Base-by-base conservation (phyloP, 1,140 invertebrate genomes). In the Eubasilissa regina region DNA sequence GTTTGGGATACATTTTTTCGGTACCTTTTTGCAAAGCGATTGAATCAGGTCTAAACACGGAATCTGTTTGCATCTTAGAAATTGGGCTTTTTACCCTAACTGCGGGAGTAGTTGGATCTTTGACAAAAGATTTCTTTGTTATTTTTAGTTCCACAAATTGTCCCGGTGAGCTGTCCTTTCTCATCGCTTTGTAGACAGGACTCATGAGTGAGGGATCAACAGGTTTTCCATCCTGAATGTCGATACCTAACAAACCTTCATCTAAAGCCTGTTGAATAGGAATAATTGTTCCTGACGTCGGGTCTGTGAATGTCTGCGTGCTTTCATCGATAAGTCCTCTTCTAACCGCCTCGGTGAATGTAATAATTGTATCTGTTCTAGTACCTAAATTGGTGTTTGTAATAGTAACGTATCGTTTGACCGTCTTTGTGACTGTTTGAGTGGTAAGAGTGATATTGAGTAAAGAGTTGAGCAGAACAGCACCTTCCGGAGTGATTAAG, bases 391-490 rank as follows among this genome's bases (percentile, higher is more conserved):
- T 92, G 4, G 90, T 91, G 82, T 92, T 92, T 17, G 92, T 92
- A 51, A 95, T 91, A 15, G 94, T 96, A 21, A 94, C 93, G 86
- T 94, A 95, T n/a, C 92, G 89, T 87, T 93, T 95, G 11, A 95
- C 92, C 45, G 94, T 94, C 87, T 94, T 94, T 4, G 94, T 96
- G 6, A 96, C 93, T 0, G 95, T 95, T 83, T 96, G 94, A 4
- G 95, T 94, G 3, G 95, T 96, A 10, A 97, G 91, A 12, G 95
- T 95, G 76, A 98, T 94, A 86, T 95, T 95, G 62, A 97, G 87
- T 70, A 97, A 87, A 84, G 94, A 94, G 85, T 95, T 94, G 55
- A 97, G 88, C 74, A 96, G 89, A 77, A 95, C 93, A 56, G 95
- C 96, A 68, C 97, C 96, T 86, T 97, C 94, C 3, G 94, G 92